Percentiles rank a stretch among this genome's conserved stretches.
phyloP scores from a whole-genome alignment of 2,113 vertebrate genomes.

The Seriola quinqueradiata region DNA sequence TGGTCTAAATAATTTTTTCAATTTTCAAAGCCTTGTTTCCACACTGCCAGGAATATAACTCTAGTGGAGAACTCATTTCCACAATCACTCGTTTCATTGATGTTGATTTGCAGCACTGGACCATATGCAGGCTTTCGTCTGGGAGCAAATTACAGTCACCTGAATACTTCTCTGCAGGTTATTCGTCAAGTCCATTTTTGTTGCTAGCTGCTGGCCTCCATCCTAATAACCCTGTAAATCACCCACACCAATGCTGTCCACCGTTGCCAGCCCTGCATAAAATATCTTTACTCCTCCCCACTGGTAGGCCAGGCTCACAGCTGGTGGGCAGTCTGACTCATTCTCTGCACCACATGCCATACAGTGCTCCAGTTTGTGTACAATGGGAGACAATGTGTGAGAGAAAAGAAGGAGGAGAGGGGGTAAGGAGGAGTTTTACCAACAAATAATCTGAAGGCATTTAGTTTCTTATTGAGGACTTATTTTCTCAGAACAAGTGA shows the following conservation, averaged over 20 bases:
- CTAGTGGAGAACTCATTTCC: background rate
- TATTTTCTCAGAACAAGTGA: background rate
- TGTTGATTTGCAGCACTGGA: background rate
- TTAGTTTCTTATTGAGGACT: constrained; percentile 12
- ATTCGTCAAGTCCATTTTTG: constrained; percentile 5
- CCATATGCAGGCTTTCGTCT: constrained; percentile 10
- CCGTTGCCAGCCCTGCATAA: constrained; percentile 51
- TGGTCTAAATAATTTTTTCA: background rate
- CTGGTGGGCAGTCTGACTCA: constrained; percentile 82
- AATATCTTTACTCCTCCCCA: constrained; percentile 65
- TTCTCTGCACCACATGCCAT: constrained; percentile 76
- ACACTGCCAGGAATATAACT: background rate
- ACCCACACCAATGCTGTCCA: constrained; percentile 50
- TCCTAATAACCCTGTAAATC: constrained; percentile 57
- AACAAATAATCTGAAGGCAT: constrained; percentile 29
- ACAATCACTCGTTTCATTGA: background rate
- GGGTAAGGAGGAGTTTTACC: background rate
- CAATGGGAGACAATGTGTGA: constrained; percentile 45
- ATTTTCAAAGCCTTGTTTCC: too few relatives aligned
- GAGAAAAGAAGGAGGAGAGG: background rate
- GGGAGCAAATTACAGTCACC: background rate
- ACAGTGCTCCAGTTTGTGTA: constrained; percentile 68
- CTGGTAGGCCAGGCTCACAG: constrained; percentile 70
- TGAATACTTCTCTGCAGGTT: background rate
- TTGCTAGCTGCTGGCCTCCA: constrained; percentile 24